phyloP scores from a whole-genome alignment of 2,113 vertebrate genomes.

The Leucopsar rothschildi region DNA sequence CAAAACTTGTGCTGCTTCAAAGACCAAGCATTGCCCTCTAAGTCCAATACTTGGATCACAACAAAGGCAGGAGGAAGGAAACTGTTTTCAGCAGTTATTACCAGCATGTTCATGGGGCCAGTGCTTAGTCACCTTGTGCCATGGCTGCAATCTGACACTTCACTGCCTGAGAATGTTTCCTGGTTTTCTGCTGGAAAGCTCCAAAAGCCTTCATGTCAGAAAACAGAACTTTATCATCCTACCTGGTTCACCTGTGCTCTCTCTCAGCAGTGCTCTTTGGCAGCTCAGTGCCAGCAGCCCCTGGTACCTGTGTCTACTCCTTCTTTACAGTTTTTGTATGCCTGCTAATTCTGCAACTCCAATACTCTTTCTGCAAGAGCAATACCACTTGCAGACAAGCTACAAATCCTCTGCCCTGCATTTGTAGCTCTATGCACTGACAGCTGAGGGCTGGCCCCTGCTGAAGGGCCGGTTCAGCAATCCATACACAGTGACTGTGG shows the following conservation, averaged over 20 bases:
- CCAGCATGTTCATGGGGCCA: accelerated
- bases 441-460: background rate
- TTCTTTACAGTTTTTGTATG: background rate
- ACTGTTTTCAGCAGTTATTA: background rate
- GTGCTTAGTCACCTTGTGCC: background rate
- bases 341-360: background rate
- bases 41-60: background rate
- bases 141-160: background rate
- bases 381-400: background rate
- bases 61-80: background rate
- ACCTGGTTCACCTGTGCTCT: background rate
- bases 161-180: background rate
- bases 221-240: background rate
- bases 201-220: background rate
- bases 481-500: background rate
- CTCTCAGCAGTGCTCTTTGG: background rate
- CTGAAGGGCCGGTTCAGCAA: background rate
- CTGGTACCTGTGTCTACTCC: background rate
- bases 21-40: background rate
- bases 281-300: background rate
- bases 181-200: background rate
- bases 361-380: background rate
- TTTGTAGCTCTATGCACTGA: accelerated
- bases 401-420: background rate
- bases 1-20: background rate